phyloP scores from a whole-genome alignment of 2,888 invertebrate species.

The Chaetogeoica ovagalla region DNA sequence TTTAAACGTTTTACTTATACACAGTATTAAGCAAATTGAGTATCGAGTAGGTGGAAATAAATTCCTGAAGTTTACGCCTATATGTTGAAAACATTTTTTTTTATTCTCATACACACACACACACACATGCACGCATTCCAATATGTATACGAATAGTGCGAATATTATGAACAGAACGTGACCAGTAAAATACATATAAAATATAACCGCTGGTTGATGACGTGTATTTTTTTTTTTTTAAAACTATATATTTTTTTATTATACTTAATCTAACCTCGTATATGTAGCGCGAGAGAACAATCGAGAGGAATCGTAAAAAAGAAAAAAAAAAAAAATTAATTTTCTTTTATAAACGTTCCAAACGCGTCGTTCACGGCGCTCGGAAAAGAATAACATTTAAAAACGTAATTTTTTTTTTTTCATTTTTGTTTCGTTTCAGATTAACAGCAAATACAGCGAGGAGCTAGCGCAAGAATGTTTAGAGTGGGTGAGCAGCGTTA shows the following conservation, averaged over 20 bases:
- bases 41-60: background rate
- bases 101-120: no score
- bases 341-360: background rate
- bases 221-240: background rate
- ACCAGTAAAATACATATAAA: background rate
- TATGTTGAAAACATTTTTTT: background rate
- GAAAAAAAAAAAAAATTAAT: background rate
- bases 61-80: background rate
- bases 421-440: conserved; percentile 66
- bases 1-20: no score
- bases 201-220: background rate
- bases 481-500: conserved; percentile 87
- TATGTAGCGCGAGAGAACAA: conserved; percentile 2
- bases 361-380: background rate
- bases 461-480: conserved; percentile 89
- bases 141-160: background rate
- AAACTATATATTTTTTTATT: no score
- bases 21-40: background rate
- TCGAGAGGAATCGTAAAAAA: background rate
- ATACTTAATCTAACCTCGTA: no score
- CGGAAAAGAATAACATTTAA: conserved; percentile 44
- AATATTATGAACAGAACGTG: background rate
- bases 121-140: background rate
- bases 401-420: conserved; percentile 61
- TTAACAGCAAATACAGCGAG: conserved; percentile 96